phyloP scores from a whole-genome alignment of 2,888 invertebrate species.

The Amaurobius ferox region DNA sequence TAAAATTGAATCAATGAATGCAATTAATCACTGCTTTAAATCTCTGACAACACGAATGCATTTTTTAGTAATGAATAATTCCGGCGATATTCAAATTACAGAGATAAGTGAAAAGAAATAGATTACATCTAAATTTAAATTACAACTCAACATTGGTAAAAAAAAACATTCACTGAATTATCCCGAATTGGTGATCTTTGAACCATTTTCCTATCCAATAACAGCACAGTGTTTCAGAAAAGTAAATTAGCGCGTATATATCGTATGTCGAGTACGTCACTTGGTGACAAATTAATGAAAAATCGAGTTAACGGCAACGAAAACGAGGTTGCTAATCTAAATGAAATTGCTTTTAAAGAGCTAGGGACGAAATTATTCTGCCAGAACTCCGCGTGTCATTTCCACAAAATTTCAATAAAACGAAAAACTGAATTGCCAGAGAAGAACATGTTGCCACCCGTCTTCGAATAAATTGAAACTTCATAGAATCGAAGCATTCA shows the following conservation, averaged over 20 bases:
- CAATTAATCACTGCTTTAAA: too few relatives aligned
- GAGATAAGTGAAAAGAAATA: too few relatives aligned
- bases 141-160: too few relatives aligned
- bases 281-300: conserved; percentile 10
- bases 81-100: too few relatives aligned
- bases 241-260: neutral
- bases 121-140: too few relatives aligned
- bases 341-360: conserved; percentile 7
- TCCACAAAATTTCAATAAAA: neutral
- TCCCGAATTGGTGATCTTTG: too few relatives aligned
- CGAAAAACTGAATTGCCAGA: neutral
- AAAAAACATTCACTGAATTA: too few relatives aligned
- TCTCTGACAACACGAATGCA: too few relatives aligned
- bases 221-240: neutral
- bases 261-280: neutral
- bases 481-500: neutral
- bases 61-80: too few relatives aligned
- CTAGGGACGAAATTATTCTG: neutral
- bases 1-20: too few relatives aligned
- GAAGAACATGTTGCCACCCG: neutral
- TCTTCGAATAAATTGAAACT: neutral
- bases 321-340: neutral
- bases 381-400: neutral
- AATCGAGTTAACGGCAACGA: neutral
- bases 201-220: neutral